Conservation (phyloP, 2,888 invertebrate species). For the Apamea crenata region DNA sequence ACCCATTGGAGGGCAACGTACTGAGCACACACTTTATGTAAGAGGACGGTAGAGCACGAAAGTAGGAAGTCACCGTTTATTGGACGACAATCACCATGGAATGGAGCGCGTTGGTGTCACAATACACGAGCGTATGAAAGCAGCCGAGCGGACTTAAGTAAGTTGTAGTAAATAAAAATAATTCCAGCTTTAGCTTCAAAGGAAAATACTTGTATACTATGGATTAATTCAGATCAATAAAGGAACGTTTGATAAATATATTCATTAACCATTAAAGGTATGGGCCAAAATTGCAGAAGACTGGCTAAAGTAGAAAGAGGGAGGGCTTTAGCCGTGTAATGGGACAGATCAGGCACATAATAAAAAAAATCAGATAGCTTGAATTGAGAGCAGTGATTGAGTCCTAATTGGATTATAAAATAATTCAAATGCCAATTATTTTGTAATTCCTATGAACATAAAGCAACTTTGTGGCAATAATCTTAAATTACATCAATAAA, state of each 20-base stretch:
- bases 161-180: not conserved
- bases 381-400: not conserved
- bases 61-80: constrained; percentile 66
- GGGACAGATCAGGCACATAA: not conserved
- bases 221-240: no score
- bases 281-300: no score
- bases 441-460: not conserved
- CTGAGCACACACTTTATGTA: constrained; percentile 53
- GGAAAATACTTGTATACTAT: no score
- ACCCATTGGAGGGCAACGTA: constrained; percentile 40
- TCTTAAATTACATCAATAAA: not conserved
- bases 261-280: no score
- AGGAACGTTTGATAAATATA: no score
- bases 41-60: constrained; percentile 65
- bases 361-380: not conserved
- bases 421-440: not conserved
- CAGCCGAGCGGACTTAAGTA: not conserved
- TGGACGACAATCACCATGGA: constrained; percentile 54
- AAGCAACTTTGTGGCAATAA: not conserved
- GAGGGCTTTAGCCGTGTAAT: not conserved
- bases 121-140: constrained; percentile 33
- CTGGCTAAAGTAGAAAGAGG: no score
- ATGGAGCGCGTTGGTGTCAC: constrained; percentile 36
- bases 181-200: not conserved
- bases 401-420: not conserved